Evolutionary conservation across 2,888 invertebrate genomes (phyloP), one percentile per base, ranked within the genome.

Genomic region (Tetrapedia diversipes): DNA sequence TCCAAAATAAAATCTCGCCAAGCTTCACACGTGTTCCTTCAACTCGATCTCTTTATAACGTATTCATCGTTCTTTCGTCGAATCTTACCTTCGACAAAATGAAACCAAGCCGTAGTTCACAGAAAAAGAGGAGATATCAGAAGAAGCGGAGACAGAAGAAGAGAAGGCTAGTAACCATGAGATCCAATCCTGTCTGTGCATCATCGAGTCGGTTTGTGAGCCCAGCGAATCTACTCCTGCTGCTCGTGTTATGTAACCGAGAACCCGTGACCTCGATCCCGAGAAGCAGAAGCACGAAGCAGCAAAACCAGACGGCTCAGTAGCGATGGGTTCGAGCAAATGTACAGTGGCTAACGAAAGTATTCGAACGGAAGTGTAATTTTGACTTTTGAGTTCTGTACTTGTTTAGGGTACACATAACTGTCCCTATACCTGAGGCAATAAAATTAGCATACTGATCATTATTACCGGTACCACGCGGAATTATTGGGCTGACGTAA

Each of bases 181-280:
- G 73, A 64, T 81, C 43, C 65, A 77, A 57, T 77, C 61, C 65
- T 53, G 51, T 37, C 37, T 47, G 72, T 77, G 81, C 72, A 68
- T 77, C 75, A 69, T 69, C 75, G 66, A 47, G 37, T 57, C 60
- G 64, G 56, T 66, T 64, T 63, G 73, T 56, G 45, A 24, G 34
- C 22, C 22, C 39, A 19, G 3, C 56, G 10, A 68, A 67, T 79
- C 68, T 71, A 70, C 68, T 82, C 81, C 71, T 70, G 67, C 64
- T 63, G 68, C 68, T 74, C 74, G 77, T 71, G 74, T 88, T 88
- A 85, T 87, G 82, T 88, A 88, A 88, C 81, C 70, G 76, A 84
- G 78, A 77, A 80, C 47, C 77, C 88, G 87, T 88, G 88, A 88
- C 88, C 88, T 88, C 88, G 87, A 88, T 88, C 86, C 82, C 82